phyloP scores from a whole-genome alignment of 2,888 invertebrate genomes.

The Synanthedon andrenaeformis region DNA sequence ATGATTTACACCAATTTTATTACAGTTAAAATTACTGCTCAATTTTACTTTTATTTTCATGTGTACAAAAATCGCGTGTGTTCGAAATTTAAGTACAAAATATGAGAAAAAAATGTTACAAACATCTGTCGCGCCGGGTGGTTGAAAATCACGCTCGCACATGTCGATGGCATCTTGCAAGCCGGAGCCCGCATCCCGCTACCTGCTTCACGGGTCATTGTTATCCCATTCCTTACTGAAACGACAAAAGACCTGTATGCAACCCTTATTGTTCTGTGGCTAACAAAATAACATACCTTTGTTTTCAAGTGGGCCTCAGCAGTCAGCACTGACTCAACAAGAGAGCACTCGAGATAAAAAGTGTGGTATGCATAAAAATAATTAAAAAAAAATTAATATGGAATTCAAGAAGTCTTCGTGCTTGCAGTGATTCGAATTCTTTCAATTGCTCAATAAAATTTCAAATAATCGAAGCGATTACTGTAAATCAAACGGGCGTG shows the following conservation, averaged over 20 bases:
- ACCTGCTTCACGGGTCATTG: slow-evolving; percentile 49
- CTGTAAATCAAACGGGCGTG: slow-evolving; percentile 18
- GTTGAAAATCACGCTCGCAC: slow-evolving; percentile 35
- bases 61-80: background rate
- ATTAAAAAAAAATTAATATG: background rate
- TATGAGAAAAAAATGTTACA: slow-evolving; percentile 8
- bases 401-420: background rate
- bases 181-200: slow-evolving; percentile 46
- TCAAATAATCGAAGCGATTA: slow-evolving; percentile 14
- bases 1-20: background rate
- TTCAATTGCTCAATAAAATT: slow-evolving; percentile 14
- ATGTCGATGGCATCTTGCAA: slow-evolving; percentile 35
- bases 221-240: slow-evolving; percentile 26
- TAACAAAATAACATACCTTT: slow-evolving; percentile 36
- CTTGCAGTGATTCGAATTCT: background rate
- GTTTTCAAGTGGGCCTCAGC: slow-evolving; percentile 30
- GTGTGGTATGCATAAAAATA: slow-evolving; percentile 17
- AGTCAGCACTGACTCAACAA: slow-evolving; percentile 8
- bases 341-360: slow-evolving; percentile 12
- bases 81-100: background rate
- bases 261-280: slow-evolving; percentile 47
- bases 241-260: slow-evolving; percentile 35
- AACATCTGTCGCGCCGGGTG: slow-evolving; percentile 46
- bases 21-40: background rate
- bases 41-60: background rate